These are phyloP conservation scores for Elmis aenea DNA, from an alignment of 2,888 invertebrate genomes.

Conservation along the genomic window DNA sequence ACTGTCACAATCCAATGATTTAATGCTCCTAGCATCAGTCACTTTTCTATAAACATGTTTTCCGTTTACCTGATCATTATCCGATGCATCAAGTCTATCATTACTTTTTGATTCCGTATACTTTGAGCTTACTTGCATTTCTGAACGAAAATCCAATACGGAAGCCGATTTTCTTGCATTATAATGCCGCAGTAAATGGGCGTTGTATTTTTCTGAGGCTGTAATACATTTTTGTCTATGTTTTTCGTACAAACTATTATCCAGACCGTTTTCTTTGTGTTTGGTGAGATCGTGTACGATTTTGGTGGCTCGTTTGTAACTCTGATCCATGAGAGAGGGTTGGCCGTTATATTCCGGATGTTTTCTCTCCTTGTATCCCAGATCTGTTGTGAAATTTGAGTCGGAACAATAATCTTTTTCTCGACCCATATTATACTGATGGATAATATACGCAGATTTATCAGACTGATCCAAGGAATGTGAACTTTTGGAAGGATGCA, in stretches of 20 bases:
- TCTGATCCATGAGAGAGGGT: conserved; percentile 39
- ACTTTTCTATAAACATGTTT: conserved; percentile 17
- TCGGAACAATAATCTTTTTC: conserved; percentile 57
- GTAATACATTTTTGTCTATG: conserved; percentile 43
- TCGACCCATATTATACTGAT: conserved; percentile 10
- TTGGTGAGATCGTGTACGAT: conserved; percentile 44
- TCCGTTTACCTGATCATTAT: conserved; percentile 39
- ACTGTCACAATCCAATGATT: conserved; percentile 74
- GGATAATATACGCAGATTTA: conserved; percentile 31
- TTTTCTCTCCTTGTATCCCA: conserved; percentile 29
- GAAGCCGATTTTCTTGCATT: conserved; percentile 55
- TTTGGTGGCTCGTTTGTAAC: conserved; percentile 43
- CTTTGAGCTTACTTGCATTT: conserved; percentile 39
- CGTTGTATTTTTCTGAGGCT: conserved; percentile 43
- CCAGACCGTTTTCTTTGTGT: conserved; percentile 28
- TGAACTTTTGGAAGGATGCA: conserved; percentile 48
- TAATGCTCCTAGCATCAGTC: conserved; percentile 58
- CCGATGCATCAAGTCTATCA: conserved; percentile 43
- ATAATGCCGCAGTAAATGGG: conserved; percentile 44
- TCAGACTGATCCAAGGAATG: conserved; percentile 49
- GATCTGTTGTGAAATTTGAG: conserved; percentile 45
- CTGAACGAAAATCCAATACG: conserved; percentile 53
- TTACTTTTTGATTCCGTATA: conserved; percentile 44
- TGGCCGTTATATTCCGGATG: conserved; percentile 22
- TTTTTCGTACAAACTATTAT: conserved; percentile 39